Conservation (phyloP, 2,797 vertebrate species). For the Takifugu rubripes region DNA sequence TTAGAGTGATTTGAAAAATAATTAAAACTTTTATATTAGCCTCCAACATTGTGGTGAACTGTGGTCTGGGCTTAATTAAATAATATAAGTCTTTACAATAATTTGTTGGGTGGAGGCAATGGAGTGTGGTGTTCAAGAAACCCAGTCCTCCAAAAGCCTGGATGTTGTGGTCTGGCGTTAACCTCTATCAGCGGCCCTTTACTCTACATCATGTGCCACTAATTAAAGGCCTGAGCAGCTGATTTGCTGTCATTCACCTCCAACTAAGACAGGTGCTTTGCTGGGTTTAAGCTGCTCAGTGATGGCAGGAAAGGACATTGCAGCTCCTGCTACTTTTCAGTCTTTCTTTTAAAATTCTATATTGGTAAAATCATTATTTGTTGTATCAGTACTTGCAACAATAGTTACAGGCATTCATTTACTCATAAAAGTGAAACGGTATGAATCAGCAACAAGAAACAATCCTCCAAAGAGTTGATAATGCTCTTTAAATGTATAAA, state of each 20-base stretch:
- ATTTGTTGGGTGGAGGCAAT: background rate
- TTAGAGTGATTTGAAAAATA: too few relatives aligned
- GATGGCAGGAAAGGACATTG: slow-evolving; percentile 16
- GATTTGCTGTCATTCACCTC: slow-evolving; percentile 13
- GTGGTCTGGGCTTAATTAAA: too few relatives aligned
- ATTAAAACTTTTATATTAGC: too few relatives aligned
- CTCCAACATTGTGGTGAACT: too few relatives aligned
- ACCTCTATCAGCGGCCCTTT: slow-evolving; percentile 55
- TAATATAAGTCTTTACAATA: background rate
- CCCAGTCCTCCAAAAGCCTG: slow-evolving; percentile 21
- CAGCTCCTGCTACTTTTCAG: slow-evolving; percentile 9
- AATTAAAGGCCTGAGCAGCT: slow-evolving; percentile 49
- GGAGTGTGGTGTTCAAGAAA: slow-evolving; percentile 17
- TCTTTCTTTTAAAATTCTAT: background rate
- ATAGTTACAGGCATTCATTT: background rate
- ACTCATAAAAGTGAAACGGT: background rate
- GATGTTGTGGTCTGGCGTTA: slow-evolving; percentile 53
- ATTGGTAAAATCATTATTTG: background rate
- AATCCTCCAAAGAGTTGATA: too few relatives aligned
- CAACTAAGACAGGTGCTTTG: slow-evolving; percentile 31
- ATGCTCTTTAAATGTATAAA: too few relatives aligned
- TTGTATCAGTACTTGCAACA: too few relatives aligned
- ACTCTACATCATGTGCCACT: slow-evolving; percentile 46
- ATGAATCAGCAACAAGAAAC: too few relatives aligned
- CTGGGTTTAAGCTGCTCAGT: slow-evolving; percentile 20